Percentiles rank a stretch among this genome's conserved stretches.
phyloP scores from a whole-genome alignment of 1,140 invertebrate genomes.

The Caenorhabditis inopinata region DNA sequence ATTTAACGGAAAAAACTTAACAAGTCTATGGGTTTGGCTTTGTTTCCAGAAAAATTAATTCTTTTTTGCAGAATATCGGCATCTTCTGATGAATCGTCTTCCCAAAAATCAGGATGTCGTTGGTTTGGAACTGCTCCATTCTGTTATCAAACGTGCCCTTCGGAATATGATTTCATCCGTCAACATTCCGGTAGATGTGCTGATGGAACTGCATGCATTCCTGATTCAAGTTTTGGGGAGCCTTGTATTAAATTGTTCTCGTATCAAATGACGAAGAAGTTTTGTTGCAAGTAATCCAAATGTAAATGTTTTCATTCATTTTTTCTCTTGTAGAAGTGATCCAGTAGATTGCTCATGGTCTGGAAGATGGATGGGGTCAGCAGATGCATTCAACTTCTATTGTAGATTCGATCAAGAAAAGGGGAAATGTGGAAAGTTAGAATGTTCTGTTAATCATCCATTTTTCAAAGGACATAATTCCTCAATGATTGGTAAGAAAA shows the following conservation, averaged over 20 bases:
- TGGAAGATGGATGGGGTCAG: constrained; percentile 40
- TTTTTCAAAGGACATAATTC: constrained; percentile 34
- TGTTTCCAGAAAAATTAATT: no score
- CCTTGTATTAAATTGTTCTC: constrained; percentile 35
- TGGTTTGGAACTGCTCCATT: constrained; percentile 43
- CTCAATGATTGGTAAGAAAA: constrained; percentile 24
- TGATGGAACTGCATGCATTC: constrained; percentile 33
- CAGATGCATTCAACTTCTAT: constrained; percentile 42
- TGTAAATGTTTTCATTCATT: neutral
- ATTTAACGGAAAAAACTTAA: no score
- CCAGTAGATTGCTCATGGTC: constrained; percentile 40
- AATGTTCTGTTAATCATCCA: constrained; percentile 37
- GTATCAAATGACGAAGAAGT: constrained; percentile 40
- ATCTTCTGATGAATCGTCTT: neutral
- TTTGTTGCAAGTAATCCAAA: constrained; percentile 37
- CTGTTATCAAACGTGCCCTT: constrained; percentile 30
- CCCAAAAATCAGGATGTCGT: constrained; percentile 19
- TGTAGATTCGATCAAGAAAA: constrained; percentile 26
- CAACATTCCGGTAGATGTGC: constrained; percentile 40
- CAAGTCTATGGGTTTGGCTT: no score
- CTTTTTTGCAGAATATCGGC: neutral
- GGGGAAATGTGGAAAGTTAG: constrained; percentile 35
- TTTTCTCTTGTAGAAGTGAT: constrained; percentile 26
- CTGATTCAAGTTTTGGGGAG: constrained; percentile 37
- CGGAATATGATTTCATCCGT: constrained; percentile 38